phyloP scores from a whole-genome alignment of 2,888 invertebrate genomes.

The Synergus laeviventris region DNA sequence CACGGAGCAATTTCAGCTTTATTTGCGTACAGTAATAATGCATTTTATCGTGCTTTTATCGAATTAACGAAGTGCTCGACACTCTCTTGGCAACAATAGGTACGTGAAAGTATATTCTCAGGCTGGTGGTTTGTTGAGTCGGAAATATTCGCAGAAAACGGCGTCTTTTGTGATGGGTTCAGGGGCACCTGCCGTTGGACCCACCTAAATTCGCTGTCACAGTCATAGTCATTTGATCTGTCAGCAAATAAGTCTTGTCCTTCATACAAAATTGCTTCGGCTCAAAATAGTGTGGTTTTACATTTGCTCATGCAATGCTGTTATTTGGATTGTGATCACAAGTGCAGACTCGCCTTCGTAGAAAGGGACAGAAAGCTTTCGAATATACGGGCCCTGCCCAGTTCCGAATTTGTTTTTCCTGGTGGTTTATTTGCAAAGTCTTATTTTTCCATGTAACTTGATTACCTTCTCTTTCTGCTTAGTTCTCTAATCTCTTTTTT shows the following conservation, averaged over 20 bases:
- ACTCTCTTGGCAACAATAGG: slow-evolving; percentile 61
- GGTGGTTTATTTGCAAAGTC: slow-evolving; percentile 24
- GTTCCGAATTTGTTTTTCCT: slow-evolving; percentile 29
- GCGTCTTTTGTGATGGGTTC: slow-evolving; percentile 62
- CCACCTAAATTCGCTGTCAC: slow-evolving; percentile 62
- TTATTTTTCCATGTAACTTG: slow-evolving; percentile 3
- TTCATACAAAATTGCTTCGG: not conserved
- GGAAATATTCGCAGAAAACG: slow-evolving; percentile 45
- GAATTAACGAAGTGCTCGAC: slow-evolving; percentile 63
- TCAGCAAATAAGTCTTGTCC: slow-evolving; percentile 47
- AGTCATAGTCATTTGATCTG: slow-evolving; percentile 45
- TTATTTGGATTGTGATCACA: slow-evolving; percentile 9
- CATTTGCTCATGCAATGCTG: not conserved
- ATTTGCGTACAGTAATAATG: slow-evolving; percentile 63
- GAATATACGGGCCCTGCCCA: slow-evolving; percentile 16
- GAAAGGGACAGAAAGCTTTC: not conserved
- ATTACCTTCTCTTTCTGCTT: slow-evolving; percentile 9
- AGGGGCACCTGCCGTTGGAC: slow-evolving; percentile 65
- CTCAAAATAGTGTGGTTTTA: slow-evolving; percentile 15
- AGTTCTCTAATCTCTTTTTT: slow-evolving; percentile 1
- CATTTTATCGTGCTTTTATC: slow-evolving; percentile 65
- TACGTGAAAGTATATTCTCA: slow-evolving; percentile 55
- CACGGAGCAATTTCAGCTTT: slow-evolving; percentile 47
- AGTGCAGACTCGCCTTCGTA: slow-evolving; percentile 3
- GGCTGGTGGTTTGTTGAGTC: slow-evolving; percentile 40